phyloP scores from a whole-genome alignment of 2,888 invertebrate species.

The Allolobophora icterica region DNA sequence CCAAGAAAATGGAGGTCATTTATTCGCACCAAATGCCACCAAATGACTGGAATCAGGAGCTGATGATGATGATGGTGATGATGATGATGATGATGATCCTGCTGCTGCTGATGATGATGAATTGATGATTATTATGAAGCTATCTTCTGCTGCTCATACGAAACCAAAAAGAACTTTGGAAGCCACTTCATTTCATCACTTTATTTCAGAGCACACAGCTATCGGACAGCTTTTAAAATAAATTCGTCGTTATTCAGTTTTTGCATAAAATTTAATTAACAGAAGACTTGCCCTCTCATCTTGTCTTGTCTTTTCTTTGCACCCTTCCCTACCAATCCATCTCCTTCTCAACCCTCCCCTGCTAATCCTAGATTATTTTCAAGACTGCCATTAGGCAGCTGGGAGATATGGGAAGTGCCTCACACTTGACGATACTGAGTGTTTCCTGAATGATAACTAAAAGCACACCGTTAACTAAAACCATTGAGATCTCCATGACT shows the following conservation, averaged over 20 bases:
- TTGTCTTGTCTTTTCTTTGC: not conserved
- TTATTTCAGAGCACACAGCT: not conserved
- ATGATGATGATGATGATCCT: no score
- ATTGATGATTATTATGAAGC: no score
- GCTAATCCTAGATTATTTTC: not conserved
- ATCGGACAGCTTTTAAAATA: not conserved
- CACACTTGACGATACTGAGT: not conserved
- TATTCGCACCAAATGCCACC: no score
- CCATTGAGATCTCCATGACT: not conserved
- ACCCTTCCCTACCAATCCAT: no score
- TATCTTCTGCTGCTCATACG: no score
- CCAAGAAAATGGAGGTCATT: no score
- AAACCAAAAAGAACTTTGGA: not conserved
- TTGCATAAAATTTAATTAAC: not conserved
- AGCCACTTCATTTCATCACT: not conserved
- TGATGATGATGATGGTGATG: no score
- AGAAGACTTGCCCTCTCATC: not conserved
- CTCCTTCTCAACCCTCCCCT: no score
- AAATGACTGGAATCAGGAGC: no score
- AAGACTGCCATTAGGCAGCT: not conserved
- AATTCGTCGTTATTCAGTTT: not conserved
- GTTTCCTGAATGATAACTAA: constrained; percentile 17
- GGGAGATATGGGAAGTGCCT: not conserved
- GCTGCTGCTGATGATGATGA: no score
- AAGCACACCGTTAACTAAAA: not conserved